Conservation (phyloP, 2,888 invertebrate species). For the Linhomoeus sp. region DNA sequence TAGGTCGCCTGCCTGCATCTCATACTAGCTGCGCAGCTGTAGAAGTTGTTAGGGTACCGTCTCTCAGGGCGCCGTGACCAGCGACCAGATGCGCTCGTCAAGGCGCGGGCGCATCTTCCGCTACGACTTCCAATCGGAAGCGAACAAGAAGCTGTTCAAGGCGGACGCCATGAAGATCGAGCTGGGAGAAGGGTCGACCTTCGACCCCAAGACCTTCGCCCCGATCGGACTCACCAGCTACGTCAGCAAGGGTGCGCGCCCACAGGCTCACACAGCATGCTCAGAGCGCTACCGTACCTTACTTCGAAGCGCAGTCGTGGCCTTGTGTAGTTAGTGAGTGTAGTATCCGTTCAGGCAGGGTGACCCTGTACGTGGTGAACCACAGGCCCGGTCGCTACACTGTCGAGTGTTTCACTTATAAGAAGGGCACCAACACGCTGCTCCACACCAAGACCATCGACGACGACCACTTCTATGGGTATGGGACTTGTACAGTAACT, state of each 20-base stretch:
- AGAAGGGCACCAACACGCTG: slow-evolving; percentile 9
- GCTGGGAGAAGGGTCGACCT: neutral
- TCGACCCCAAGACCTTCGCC: slow-evolving; percentile 1
- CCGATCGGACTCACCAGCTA: slow-evolving; percentile 4
- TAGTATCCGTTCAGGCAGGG: neutral
- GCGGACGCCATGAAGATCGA: neutral
- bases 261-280: neutral
- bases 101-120: too few species aligned
- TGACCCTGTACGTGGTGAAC: slow-evolving; percentile 15
- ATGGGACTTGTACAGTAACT: neutral
- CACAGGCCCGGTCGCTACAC: slow-evolving; percentile 4
- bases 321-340: too few species aligned
- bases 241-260: slow-evolving; percentile 2
- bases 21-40: too few species aligned
- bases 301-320: too few species aligned
- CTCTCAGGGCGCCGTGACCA: too few species aligned
- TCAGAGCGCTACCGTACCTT: too few species aligned
- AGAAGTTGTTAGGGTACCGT: too few species aligned
- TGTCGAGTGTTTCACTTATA: slow-evolving; percentile 13
- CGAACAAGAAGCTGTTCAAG: neutral
- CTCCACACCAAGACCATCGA: slow-evolving; percentile 14
- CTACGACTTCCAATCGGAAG: neutral
- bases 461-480: slow-evolving; percentile 11
- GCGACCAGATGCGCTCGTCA: too few species aligned
- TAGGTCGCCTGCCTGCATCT: too few species aligned